Percentiles rank a stretch among this genome's conserved stretches.
These are phyloP conservation scores for Adineta ricciae DNA, from an alignment of 2,888 invertebrate species.

Conservation along the genomic window DNA sequence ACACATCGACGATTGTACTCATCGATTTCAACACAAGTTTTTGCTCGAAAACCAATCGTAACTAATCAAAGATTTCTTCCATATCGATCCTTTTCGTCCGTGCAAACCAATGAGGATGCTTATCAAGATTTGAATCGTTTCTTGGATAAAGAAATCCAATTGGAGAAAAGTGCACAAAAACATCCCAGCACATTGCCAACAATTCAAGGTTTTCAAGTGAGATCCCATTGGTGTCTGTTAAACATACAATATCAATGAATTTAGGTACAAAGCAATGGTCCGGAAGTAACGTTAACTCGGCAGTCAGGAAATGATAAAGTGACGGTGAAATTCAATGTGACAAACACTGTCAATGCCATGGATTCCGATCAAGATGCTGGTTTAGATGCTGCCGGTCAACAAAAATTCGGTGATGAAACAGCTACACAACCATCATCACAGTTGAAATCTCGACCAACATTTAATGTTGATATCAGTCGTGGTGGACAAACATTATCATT, in stretches of 20 bases:
- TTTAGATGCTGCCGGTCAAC: conserved; percentile 58
- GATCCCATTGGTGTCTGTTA: too few species aligned
- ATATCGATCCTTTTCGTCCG: background rate
- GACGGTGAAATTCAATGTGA: conserved; percentile 75
- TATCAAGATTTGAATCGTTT: conserved; percentile 65
- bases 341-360: conserved; percentile 82
- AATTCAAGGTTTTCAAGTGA: conserved; percentile 69
- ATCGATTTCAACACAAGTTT: background rate
- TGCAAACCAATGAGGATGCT: background rate
- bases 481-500: conserved; percentile 66
- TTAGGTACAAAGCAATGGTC: conserved; percentile 54
- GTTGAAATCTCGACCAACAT: conserved; percentile 80
- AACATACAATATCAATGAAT: background rate
- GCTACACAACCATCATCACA: conserved; percentile 35
- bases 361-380: conserved; percentile 59
- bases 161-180: conserved; percentile 67
- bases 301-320: conserved; percentile 60
- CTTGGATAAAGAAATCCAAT: conserved; percentile 79
- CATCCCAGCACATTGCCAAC: conserved; percentile 64
- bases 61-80: background rate
- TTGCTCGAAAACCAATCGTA: background rate
- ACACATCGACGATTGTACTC: background rate
- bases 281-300: conserved; percentile 68
- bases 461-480: conserved; percentile 72
- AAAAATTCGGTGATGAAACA: conserved; percentile 53